phyloP scores from a whole-genome alignment of 2,888 invertebrate species.

The Macaria notata region DNA sequence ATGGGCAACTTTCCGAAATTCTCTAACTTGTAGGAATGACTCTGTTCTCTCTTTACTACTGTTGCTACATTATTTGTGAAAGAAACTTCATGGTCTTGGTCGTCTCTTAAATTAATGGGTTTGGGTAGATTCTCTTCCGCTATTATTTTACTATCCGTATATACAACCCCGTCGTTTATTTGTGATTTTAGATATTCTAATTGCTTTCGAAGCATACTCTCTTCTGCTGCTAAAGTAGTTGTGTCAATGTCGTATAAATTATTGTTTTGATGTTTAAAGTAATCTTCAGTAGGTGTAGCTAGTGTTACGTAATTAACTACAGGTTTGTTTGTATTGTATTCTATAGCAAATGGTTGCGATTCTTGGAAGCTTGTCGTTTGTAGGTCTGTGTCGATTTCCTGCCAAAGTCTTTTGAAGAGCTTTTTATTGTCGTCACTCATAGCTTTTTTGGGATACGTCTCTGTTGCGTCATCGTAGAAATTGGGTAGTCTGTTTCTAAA shows the following conservation, averaged over 20 bases:
- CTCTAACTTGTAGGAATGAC: conserved; percentile 55
- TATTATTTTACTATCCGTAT: conserved; percentile 26
- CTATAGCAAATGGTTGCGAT: conserved; percentile 16
- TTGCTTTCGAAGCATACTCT: conserved; percentile 36
- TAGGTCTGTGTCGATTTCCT: conserved; percentile 29
- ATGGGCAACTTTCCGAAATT: conserved; percentile 66
- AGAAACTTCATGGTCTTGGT: conserved; percentile 52
- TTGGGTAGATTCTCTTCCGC: conserved; percentile 56
- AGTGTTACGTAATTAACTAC: conserved; percentile 12
- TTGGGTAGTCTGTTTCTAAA: too few relatives aligned
- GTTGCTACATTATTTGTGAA: conserved; percentile 60
- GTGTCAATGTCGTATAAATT: conserved; percentile 23
- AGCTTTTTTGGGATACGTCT: conserved; percentile 14
- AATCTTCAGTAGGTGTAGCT: conserved; percentile 20
- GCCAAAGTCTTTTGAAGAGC: conserved; percentile 28
- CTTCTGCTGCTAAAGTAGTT: conserved; percentile 37
- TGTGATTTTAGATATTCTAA: conserved; percentile 20
- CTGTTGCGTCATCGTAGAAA: conserved; percentile 11
- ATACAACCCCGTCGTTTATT: conserved; percentile 21
- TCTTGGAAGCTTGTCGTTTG: conserved; percentile 21
- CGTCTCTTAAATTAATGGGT: conserved; percentile 60
- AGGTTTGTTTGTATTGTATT: conserved; percentile 12
- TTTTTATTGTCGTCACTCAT: conserved; percentile 24
- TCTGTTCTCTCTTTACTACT: conserved; percentile 46
- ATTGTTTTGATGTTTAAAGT: conserved; percentile 19